Percentiles rank a stretch among this genome's conserved stretches.
Evolutionary conservation across 2,888 invertebrate species (phyloP).

Genomic region (Coremacera marginata): DNA sequence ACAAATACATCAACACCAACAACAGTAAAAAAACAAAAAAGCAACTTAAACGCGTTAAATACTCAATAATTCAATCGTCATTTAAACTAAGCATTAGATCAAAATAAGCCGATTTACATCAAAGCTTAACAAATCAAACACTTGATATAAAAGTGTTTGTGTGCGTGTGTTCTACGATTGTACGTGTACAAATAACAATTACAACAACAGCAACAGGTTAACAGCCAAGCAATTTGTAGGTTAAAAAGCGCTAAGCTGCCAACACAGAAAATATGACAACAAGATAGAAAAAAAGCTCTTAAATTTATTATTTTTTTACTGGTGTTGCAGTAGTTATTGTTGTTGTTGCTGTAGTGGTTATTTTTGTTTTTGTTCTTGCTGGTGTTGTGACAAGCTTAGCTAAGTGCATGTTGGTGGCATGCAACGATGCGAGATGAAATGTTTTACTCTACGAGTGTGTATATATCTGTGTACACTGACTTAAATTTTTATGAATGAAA

Average conservation of each 20-base stretch:
- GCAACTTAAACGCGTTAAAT: not conserved
- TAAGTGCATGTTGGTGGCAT: constrained; percentile 32
- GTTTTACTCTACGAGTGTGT: not conserved
- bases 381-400: constrained; percentile 13
- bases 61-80: constrained; percentile 26
- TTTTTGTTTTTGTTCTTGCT: constrained; percentile 36
- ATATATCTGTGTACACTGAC: too few relatives aligned
- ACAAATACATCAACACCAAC: constrained; percentile 1
- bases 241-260: constrained; percentile 19
- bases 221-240: constrained; percentile 23
- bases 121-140: constrained; percentile 47
- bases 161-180: not conserved
- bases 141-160: constrained; percentile 26
- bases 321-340: constrained; percentile 44
- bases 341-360: constrained; percentile 49
- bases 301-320: not conserved
- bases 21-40: not conserved
- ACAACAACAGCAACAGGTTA: constrained; percentile 16
- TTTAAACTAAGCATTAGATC: constrained; percentile 42
- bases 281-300: not conserved
- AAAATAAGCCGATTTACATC: constrained; percentile 48
- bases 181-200: constrained; percentile 4
- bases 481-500: not conserved
- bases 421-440: not conserved
- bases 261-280: constrained; percentile 30